phyloP scores from a whole-genome alignment of 1,140 invertebrate species.

The Drosophila suzukii region DNA sequence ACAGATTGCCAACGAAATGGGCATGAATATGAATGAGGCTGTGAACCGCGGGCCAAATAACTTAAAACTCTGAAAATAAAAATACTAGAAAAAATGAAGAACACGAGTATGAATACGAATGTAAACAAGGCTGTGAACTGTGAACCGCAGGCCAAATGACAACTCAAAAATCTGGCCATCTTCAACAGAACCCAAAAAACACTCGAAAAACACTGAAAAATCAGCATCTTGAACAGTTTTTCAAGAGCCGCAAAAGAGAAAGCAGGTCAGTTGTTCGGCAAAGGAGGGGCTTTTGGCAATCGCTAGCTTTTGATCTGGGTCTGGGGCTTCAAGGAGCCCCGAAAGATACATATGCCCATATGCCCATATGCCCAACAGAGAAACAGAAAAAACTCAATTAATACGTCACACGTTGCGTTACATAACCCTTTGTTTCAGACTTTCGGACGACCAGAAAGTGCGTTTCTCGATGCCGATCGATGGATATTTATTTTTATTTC shows the following conservation, averaged over 20 bases:
- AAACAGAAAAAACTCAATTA: conserved; percentile 67
- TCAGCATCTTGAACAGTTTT: conserved; percentile 33
- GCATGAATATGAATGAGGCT: conserved; percentile 20
- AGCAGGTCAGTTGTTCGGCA: conserved; percentile 77
- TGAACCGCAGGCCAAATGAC: conserved; percentile 24
- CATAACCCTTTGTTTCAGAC: conserved; percentile 41
- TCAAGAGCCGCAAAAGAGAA: conserved; percentile 69
- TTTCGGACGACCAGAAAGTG: conserved; percentile 24
- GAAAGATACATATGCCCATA: neutral
- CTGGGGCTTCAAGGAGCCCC: conserved; percentile 14
- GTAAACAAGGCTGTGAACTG: conserved; percentile 34
- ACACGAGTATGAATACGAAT: neutral
- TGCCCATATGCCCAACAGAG: neutral
- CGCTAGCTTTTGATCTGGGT: conserved; percentile 47
- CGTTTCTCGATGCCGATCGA: conserved; percentile 36
- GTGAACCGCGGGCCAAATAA: conserved; percentile 23
- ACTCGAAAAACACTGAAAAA: conserved; percentile 1
- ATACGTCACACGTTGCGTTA: conserved; percentile 66
- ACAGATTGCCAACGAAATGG: neutral
- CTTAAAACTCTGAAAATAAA: neutral
- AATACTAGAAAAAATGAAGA: neutral
- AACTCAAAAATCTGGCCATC: conserved; percentile 11
- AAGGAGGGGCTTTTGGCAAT: conserved; percentile 62
- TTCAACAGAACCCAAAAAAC: conserved; percentile 10
- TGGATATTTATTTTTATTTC: conserved; percentile 5